Conservation (phyloP, 2,888 invertebrate genomes). For the Atethmia centrago region DNA sequence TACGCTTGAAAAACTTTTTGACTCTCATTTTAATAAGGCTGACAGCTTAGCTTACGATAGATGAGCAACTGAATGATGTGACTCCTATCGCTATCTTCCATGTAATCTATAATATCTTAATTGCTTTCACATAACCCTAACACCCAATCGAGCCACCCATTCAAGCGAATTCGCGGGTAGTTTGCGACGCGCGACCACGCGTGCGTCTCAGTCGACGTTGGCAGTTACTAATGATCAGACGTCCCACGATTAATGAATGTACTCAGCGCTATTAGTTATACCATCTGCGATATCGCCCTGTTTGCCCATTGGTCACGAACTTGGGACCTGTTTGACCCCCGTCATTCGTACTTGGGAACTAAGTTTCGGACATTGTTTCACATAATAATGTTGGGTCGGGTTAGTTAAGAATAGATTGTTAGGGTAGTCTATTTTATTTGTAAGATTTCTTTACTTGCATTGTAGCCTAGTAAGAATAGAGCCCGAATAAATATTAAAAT, state of each 20-base stretch:
- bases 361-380: slow-evolving; percentile 43
- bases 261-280: slow-evolving; percentile 51
- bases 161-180: slow-evolving; percentile 37
- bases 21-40: too few species aligned
- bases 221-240: slow-evolving; percentile 65
- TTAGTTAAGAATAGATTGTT: background rate
- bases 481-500: background rate
- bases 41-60: background rate
- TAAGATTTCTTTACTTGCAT: background rate
- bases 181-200: slow-evolving; percentile 34
- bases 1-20: too few species aligned
- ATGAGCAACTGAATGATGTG: background rate
- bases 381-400: slow-evolving; percentile 17
- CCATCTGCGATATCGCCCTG: slow-evolving; percentile 57
- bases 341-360: slow-evolving; percentile 22
- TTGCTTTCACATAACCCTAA: slow-evolving; percentile 24
- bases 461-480: background rate
- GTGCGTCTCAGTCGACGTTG: slow-evolving; percentile 50
- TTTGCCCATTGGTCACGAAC: slow-evolving; percentile 50
- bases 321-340: slow-evolving; percentile 42
- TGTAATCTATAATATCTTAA: slow-evolving; percentile 17
- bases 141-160: slow-evolving; percentile 16
- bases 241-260: slow-evolving; percentile 62
- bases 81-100: background rate
- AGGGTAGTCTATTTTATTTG: background rate